phyloP scores from a whole-genome alignment of 1,140 invertebrate genomes.

The Papilio machaon region DNA sequence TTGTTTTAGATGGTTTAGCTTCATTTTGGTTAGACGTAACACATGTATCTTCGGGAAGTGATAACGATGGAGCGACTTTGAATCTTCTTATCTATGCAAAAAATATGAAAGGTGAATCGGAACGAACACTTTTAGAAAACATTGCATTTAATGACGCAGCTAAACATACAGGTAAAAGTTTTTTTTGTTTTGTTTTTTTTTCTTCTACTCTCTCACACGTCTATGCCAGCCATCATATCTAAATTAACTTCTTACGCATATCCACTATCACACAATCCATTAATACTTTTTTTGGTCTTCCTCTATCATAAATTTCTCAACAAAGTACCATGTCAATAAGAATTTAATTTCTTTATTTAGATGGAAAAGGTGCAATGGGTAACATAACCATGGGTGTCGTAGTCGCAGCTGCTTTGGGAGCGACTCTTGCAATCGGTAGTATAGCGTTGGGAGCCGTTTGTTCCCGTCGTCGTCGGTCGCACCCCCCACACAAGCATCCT shows the following conservation, averaged over 20 bases:
- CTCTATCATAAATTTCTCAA: neutral
- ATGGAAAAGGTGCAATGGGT: conserved; percentile 66
- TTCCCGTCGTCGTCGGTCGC: conserved; percentile 60
- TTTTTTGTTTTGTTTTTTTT: neutral
- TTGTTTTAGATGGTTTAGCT: conserved; percentile 70
- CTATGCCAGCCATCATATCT: neutral
- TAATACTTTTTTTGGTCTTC: too few relatives aligned
- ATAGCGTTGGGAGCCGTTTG: conserved; percentile 65
- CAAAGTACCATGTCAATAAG: neutral
- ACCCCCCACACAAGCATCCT: conserved; percentile 70
- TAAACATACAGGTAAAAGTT: conserved; percentile 88
- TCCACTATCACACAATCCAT: too few relatives aligned
- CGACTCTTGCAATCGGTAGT: conserved; percentile 60
- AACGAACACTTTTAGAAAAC: conserved; percentile 90
- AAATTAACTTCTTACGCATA: too few relatives aligned
- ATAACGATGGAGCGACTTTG: conserved; percentile 83
- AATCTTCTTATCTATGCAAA: conserved; percentile 91
- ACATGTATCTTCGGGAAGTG: conserved; percentile 84
- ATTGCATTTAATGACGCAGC: conserved; percentile 93
- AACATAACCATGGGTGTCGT: conserved; percentile 67
- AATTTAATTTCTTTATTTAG: conserved; percentile 46
- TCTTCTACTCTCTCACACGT: neutral
- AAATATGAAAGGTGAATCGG: conserved; percentile 93
- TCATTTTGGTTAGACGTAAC: conserved; percentile 87
- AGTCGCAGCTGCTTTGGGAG: conserved; percentile 63